Conservation (phyloP, 2,888 invertebrate species). For the Pristionchus japonicus region DNA sequence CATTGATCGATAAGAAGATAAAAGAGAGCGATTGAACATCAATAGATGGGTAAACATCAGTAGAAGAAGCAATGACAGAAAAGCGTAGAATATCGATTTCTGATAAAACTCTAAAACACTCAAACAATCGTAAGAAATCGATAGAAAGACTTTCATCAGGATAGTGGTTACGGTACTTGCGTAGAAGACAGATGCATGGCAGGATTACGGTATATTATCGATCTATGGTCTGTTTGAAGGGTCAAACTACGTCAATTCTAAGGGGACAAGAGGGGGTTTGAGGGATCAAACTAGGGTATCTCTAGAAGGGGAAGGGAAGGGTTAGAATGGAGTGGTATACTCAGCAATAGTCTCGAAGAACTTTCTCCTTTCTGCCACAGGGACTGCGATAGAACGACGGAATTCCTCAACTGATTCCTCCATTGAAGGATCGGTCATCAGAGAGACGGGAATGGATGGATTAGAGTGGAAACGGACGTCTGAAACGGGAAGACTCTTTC, state of each 20-base stretch:
- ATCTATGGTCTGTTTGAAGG: slow-evolving; percentile 16
- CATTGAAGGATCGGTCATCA: slow-evolving; percentile 35
- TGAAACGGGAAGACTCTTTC: no score
- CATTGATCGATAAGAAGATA: background rate
- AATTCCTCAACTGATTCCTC: slow-evolving; percentile 18
- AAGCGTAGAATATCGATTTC: slow-evolving; percentile 9
- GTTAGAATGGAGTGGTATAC: slow-evolving; percentile 67
- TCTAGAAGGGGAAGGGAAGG: background rate
- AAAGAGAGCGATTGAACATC: background rate
- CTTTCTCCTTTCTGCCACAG: slow-evolving; percentile 71
- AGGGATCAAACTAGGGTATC: background rate
- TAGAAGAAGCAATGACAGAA: background rate
- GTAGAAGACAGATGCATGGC: background rate
- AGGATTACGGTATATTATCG: slow-evolving; percentile 29
- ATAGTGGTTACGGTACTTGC: slow-evolving; percentile 11
- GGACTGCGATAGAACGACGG: slow-evolving; percentile 64
- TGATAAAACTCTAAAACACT: slow-evolving; percentile 19
- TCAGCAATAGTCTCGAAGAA: slow-evolving; percentile 73
- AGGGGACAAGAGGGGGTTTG: background rate
- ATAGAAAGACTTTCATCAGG: slow-evolving; percentile 1
- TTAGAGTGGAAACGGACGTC: slow-evolving; percentile 73
- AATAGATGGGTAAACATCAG: background rate
- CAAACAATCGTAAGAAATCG: background rate
- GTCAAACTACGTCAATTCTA: background rate
- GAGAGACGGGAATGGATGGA: slow-evolving; percentile 59